Evolutionary conservation across 2,888 invertebrate species (phyloP).

Genomic region (Drosophila greeni): DNA sequence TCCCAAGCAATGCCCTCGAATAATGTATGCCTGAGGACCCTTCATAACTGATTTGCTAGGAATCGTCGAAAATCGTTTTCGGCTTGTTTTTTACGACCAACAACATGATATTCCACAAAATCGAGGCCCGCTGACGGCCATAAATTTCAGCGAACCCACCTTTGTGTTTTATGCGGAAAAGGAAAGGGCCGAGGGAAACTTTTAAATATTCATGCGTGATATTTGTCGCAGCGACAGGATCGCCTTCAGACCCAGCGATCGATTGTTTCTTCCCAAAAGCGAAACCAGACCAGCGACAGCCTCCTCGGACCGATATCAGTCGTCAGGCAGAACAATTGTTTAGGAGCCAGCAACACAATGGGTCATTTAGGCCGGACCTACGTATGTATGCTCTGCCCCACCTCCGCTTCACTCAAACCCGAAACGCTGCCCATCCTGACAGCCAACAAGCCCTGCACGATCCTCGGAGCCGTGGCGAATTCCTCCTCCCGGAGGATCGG

Average conservation of each 20-base stretch:
- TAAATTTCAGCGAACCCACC: constrained; percentile 55
- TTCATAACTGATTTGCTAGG: constrained; percentile 43
- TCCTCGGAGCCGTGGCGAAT: constrained; percentile 22
- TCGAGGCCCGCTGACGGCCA: constrained; percentile 42
- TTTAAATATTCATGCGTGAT: constrained; percentile 72
- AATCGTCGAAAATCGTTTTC: constrained; percentile 27
- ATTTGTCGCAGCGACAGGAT: constrained; percentile 71
- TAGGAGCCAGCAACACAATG: constrained; percentile 62
- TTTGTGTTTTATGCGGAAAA: constrained; percentile 42
- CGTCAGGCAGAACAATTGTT: constrained; percentile 59
- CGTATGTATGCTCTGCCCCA: constrained; percentile 3
- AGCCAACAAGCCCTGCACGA: constrained; percentile 76
- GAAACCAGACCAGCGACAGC: constrained; percentile 32
- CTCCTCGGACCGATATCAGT: constrained; percentile 49
- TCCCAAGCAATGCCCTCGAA: constrained; percentile 2
- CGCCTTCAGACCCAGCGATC: constrained; percentile 56
- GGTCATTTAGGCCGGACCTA: constrained; percentile 61
- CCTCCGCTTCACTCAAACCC: constrained; percentile 38
- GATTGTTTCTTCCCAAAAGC: constrained; percentile 47
- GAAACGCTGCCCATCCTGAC: constrained; percentile 71
- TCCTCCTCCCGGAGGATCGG: constrained; percentile 2
- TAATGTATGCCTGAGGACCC: constrained; percentile 27
- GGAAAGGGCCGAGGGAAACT: constrained; percentile 22
- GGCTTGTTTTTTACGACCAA: constrained; percentile 1
- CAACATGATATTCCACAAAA: constrained; percentile 51